Conservation (phyloP, 2,888 invertebrate genomes). For the Luffia ferchaultella region DNA sequence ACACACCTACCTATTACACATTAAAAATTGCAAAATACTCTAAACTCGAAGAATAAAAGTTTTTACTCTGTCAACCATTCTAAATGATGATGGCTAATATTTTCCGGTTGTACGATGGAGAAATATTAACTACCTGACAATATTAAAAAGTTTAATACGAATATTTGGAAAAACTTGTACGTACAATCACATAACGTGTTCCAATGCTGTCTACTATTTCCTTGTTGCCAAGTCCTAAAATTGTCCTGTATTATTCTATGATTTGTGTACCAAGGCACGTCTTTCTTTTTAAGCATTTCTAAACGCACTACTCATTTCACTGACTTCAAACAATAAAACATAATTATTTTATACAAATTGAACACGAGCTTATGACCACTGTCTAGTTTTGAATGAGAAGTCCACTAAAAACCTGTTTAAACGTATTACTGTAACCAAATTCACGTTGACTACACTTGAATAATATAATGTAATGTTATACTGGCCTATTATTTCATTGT, state of each 20-base stretch:
- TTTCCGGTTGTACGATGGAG: too few species aligned
- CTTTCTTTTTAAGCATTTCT: slow-evolving; percentile 53
- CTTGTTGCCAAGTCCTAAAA: slow-evolving; percentile 38
- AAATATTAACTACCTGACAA: too few species aligned
- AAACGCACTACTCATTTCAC: slow-evolving; percentile 1
- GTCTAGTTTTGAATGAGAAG: not conserved
- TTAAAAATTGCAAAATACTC: too few species aligned
- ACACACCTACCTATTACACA: too few species aligned
- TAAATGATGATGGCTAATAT: too few species aligned
- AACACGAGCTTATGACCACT: not conserved
- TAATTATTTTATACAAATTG: not conserved
- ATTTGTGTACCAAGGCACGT: slow-evolving; percentile 50
- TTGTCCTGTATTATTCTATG: slow-evolving; percentile 46
- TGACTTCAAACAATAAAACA: not conserved
- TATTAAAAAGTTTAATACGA: too few species aligned
- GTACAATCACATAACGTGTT: slow-evolving; percentile 50
- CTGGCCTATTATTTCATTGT: not conserved
- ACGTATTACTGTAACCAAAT: not conserved
- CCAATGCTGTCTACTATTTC: slow-evolving; percentile 45
- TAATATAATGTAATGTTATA: not conserved
- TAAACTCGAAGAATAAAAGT: too few species aligned
- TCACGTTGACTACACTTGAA: not conserved
- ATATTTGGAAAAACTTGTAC: too few species aligned
- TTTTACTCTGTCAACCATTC: too few species aligned
- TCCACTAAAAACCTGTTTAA: not conserved